Conservation (phyloP, 2,797 vertebrate species). For the Macropodus opercularis region DNA sequence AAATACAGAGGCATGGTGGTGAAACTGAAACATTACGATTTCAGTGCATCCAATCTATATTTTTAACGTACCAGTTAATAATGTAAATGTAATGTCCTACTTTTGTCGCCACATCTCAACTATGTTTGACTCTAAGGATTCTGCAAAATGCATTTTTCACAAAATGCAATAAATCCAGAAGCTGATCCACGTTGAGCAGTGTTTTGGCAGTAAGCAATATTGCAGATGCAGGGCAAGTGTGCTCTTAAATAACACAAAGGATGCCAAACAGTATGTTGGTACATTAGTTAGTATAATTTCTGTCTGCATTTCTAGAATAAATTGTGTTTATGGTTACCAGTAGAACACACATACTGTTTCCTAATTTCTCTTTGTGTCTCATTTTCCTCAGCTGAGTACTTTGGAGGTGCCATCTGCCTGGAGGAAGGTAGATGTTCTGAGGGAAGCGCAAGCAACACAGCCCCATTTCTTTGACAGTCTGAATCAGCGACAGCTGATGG, state of each 20-base stretch:
- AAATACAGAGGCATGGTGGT: too few species aligned
- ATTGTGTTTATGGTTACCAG: background rate
- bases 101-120: too few species aligned
- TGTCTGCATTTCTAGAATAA: background rate
- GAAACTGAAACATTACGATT: too few species aligned
- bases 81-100: too few species aligned
- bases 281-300: background rate
- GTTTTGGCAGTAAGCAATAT: background rate
- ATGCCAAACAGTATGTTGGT: background rate
- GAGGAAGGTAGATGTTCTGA: conserved; percentile 94
- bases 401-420: conserved; percentile 93
- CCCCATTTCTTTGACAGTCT: conserved; percentile 91
- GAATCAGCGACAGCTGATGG: conserved; percentile 89
- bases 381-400: conserved; percentile 85
- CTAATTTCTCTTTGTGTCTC: background rate
- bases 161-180: too few species aligned
- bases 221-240: too few species aligned
- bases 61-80: too few species aligned
- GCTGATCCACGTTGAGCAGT: background rate
- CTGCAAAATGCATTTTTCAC: background rate
- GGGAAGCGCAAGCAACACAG: conserved; percentile 91
- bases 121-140: background rate
- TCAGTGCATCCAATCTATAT: background rate
- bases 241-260: too few species aligned
- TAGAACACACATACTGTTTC: background rate